These are phyloP conservation scores for Cacoxenus indagator DNA, from an alignment of 2,888 invertebrate species.

Conservation along the genomic window DNA sequence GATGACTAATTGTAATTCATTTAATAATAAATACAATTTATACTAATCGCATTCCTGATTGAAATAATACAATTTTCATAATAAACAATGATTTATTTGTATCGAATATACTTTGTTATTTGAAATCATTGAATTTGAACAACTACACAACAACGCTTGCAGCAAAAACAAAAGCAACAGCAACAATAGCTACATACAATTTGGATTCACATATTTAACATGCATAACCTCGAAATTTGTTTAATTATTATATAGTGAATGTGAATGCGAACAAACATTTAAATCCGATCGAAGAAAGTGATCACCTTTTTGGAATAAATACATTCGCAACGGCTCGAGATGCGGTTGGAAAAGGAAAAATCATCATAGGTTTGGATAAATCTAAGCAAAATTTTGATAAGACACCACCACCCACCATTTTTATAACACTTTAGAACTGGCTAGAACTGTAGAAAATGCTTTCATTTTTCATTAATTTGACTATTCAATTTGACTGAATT, in stretches of 20 bases:
- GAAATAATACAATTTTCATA: too few species aligned
- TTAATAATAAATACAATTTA: too few species aligned
- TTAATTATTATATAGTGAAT: conserved; percentile 42
- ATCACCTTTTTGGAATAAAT: conserved; percentile 57
- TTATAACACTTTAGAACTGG: too few species aligned
- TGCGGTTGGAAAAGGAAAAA: conserved; percentile 68
- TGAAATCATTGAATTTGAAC: neutral
- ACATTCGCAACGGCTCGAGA: conserved; percentile 24
- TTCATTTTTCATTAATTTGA: too few species aligned
- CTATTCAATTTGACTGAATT: too few species aligned
- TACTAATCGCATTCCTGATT: too few species aligned
- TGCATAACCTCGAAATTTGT: conserved; percentile 32
- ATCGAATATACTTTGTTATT: neutral
- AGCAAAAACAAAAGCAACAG: conserved; percentile 19
- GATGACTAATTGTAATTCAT: too few species aligned
- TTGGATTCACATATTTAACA: conserved; percentile 5
- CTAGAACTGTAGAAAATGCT: too few species aligned
- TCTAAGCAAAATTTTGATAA: neutral
- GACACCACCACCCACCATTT: too few species aligned
- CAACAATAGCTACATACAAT: conserved; percentile 29
- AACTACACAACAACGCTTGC: conserved; percentile 16
- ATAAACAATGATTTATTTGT: neutral
- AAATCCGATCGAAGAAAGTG: conserved; percentile 65
- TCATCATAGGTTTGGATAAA: conserved; percentile 72
- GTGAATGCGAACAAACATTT: conserved; percentile 57